phyloP scores from a whole-genome alignment of 2,113 vertebrate species.

The Marcusenius ussheri region DNA sequence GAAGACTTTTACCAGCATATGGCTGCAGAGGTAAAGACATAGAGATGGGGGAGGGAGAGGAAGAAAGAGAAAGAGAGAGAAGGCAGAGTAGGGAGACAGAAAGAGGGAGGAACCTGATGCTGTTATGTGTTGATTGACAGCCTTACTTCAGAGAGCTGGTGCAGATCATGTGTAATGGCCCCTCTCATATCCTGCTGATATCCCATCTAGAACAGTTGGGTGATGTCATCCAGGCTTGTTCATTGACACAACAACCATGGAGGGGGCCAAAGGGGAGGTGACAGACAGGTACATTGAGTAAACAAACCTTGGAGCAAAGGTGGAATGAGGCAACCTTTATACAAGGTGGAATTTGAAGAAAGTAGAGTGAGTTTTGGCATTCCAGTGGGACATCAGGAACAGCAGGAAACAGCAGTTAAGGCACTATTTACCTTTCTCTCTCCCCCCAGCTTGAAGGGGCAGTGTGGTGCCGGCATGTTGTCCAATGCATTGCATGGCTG shows the following conservation, averaged over 20 bases:
- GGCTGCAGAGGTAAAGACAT: slow-evolving; percentile 58
- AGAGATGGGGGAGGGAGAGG: not conserved
- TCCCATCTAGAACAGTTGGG: slow-evolving; percentile 54
- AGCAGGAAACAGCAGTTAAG: not conserved
- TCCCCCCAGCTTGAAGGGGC: slow-evolving; percentile 69
- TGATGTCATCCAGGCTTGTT: slow-evolving; percentile 61
- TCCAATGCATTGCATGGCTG: slow-evolving; percentile 76
- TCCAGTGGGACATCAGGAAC: not conserved
- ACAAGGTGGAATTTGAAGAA: not conserved
- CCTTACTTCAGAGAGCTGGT: slow-evolving; percentile 68
- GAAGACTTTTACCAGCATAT: slow-evolving; percentile 67
- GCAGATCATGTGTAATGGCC: slow-evolving; percentile 73
- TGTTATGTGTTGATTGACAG: slow-evolving; percentile 45
- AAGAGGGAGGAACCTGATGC: not conserved
- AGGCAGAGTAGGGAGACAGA: not conserved
- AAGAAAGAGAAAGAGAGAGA: not conserved
- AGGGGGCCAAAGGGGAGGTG: slow-evolving; percentile 64
- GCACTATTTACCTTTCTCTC: slow-evolving; percentile 33
- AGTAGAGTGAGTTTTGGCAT: not conserved
- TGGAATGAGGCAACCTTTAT: not conserved
- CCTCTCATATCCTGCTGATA: slow-evolving; percentile 68
- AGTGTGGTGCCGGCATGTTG: slow-evolving; percentile 70
- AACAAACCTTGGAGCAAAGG: not conserved
- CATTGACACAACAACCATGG: slow-evolving; percentile 66
- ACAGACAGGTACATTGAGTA: slow-evolving; percentile 61